Conservation (phyloP, 2,797 vertebrate genomes). For the Molossus molossus region DNA sequence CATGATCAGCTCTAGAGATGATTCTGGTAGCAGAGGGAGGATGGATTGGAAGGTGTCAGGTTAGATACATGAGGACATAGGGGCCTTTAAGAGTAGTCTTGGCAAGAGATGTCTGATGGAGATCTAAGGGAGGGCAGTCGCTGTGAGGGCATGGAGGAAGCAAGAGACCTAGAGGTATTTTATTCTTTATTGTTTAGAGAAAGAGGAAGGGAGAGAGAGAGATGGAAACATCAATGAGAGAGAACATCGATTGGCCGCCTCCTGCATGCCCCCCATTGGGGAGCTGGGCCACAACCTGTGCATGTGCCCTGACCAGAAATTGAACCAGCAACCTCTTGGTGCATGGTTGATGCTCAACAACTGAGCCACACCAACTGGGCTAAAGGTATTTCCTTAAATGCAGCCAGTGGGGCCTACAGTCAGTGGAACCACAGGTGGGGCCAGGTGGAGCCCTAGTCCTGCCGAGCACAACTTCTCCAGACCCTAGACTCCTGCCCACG, state of each 20-base stretch:
- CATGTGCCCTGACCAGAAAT: no score
- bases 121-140: background rate
- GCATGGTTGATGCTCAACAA: no score
- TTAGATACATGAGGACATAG: background rate
- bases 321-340: no score
- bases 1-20: background rate
- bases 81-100: background rate
- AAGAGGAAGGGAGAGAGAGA: no score
- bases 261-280: no score
- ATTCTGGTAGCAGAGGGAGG: slow-evolving; percentile 16
- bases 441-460: background rate
- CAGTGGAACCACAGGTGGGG: background rate
- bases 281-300: no score
- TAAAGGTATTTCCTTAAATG: background rate
- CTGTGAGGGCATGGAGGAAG: background rate
- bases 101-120: background rate
- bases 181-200: background rate
- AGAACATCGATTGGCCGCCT: no score
- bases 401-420: background rate
- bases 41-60: background rate
- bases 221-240: no score
- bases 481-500: background rate
- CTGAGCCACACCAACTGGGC: no score
- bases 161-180: background rate
- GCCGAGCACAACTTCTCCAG: background rate